phyloP scores from a whole-genome alignment of 2,113 vertebrate genomes.

The Calyptommatus sinebrachiatus region DNA sequence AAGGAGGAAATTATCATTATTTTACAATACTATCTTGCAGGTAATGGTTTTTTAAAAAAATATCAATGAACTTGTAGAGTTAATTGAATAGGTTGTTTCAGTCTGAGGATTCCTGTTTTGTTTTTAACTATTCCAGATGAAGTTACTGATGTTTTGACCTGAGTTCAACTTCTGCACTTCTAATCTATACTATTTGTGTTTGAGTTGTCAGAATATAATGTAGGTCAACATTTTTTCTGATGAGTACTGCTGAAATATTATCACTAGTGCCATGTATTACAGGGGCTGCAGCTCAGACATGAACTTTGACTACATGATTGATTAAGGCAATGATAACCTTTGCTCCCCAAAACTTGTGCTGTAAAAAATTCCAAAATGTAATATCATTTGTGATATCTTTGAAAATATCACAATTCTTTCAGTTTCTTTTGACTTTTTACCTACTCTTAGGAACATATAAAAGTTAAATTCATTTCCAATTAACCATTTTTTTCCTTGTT shows the following conservation, averaged over 20 bases:
- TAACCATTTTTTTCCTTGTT: background rate
- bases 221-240: background rate
- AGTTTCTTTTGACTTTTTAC: too few relatives aligned
- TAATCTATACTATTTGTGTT: slow-evolving; percentile 7
- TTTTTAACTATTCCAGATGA: slow-evolving; percentile 5
- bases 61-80: slow-evolving; percentile 5
- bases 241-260: background rate
- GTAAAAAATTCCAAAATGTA: background rate
- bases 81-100: slow-evolving; percentile 3
- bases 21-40: slow-evolving; percentile 20
- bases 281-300: background rate
- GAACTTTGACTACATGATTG: background rate
- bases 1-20: background rate
- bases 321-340: background rate
- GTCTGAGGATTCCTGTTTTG: background rate
- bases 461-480: background rate
- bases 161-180: background rate
- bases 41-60: slow-evolving; percentile 17
- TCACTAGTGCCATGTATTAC: background rate
- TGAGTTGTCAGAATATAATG: background rate
- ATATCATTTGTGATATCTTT: too few relatives aligned
- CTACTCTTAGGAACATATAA: too few relatives aligned
- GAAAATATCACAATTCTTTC: background rate
- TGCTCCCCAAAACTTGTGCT: background rate
- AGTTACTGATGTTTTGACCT: background rate